These are phyloP conservation scores for Cremastinae sp. DNA, from an alignment of 2,888 invertebrate genomes.

Conservation along the genomic window DNA sequence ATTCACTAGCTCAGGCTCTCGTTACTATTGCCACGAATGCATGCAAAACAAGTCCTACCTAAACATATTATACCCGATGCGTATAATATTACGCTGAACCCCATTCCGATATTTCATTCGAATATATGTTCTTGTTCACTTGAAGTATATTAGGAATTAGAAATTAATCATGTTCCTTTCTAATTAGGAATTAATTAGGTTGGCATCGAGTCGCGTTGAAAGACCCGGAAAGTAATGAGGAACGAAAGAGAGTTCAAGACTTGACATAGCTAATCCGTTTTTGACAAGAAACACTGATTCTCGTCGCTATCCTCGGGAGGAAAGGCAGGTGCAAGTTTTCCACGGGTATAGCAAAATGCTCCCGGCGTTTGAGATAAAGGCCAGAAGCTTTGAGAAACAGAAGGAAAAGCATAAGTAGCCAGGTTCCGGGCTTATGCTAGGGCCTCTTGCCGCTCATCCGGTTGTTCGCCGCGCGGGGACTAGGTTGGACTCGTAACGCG, in stretches of 20 bases:
- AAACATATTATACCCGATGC: conserved; percentile 44
- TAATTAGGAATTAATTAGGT: no score
- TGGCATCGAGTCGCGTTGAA: no score
- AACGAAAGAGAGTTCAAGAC: no score
- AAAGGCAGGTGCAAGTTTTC: background rate
- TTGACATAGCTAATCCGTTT: no score
- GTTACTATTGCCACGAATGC: conserved; percentile 29
- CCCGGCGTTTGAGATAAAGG: conserved; percentile 49
- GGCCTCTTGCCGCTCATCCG: conserved; percentile 24
- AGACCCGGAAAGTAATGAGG: no score
- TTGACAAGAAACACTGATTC: no score
- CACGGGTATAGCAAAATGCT: background rate
- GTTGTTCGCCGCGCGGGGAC: conserved; percentile 28
- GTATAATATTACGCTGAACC: background rate
- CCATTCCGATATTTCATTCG: background rate
- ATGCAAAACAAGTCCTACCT: conserved; percentile 35
- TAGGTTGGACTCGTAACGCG: conserved; percentile 70
- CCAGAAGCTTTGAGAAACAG: conserved; percentile 46
- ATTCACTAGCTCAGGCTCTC: conserved; percentile 5
- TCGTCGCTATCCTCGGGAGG: no score
- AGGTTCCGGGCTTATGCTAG: conserved; percentile 57
- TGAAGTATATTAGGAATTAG: no score
- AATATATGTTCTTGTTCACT: background rate
- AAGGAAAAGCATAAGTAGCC: conserved; percentile 58
- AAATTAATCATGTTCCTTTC: no score